phyloP scores from a whole-genome alignment of 1,140 invertebrate species.

The Thaumetopoea pityocampa region DNA sequence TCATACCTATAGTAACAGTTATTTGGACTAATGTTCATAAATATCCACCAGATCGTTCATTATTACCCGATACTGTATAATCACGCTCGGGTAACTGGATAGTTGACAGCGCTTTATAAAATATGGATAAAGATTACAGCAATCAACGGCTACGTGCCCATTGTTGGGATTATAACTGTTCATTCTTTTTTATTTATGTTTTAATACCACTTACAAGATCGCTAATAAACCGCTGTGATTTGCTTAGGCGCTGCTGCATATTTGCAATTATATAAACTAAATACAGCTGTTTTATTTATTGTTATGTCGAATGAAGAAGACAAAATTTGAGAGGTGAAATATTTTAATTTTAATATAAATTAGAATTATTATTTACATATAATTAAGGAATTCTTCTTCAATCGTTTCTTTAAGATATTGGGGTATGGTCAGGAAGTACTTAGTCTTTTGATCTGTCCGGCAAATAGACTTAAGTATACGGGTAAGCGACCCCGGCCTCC shows the following conservation, averaged over 20 bases:
- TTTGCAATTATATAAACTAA: constrained; percentile 7
- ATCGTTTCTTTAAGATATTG: too few relatives aligned
- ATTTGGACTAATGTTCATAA: constrained; percentile 22
- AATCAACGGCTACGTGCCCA: constrained; percentile 7
- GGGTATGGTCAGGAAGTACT: too few relatives aligned
- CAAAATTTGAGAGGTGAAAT: too few relatives aligned
- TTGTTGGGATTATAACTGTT: constrained; percentile 13
- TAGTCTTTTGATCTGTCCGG: too few relatives aligned
- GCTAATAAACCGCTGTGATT: background rate
- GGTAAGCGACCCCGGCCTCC: too few relatives aligned
- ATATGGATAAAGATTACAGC: constrained; percentile 18
- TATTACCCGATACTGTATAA: constrained; percentile 17
- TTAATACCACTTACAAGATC: constrained; percentile 1
- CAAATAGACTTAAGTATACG: too few relatives aligned
- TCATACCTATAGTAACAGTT: constrained; percentile 15
- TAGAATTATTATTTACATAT: too few relatives aligned
- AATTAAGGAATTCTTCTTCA: too few relatives aligned
- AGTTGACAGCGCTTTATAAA: constrained; percentile 14
- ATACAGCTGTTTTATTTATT: too few relatives aligned
- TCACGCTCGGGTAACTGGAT: constrained; percentile 16
- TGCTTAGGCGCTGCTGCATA: constrained; percentile 3
- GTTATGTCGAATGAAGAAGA: too few relatives aligned
- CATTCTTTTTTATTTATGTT: too few relatives aligned
- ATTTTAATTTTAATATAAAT: too few relatives aligned
- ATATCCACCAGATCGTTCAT: constrained; percentile 17